Evolutionary conservation across 2,888 invertebrate genomes (phyloP).

Genomic region (Hyposoter didymator): DNA sequence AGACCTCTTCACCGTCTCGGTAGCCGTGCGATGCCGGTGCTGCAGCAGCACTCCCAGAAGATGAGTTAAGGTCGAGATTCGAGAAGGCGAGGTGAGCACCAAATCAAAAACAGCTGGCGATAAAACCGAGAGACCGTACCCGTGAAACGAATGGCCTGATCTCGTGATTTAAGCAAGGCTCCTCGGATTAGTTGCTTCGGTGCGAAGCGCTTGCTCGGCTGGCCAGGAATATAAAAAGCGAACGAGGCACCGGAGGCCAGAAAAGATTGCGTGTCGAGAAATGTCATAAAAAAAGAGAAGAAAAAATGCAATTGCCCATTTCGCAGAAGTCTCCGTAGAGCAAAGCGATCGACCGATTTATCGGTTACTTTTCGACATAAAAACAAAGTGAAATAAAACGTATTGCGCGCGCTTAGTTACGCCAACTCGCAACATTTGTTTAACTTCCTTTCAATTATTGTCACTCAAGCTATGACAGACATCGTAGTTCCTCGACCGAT

Average conservation of each 20-base stretch:
- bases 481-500: constrained; percentile 42
- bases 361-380: neutral
- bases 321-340: neutral
- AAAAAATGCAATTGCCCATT: neutral
- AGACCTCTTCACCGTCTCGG: constrained; percentile 30
- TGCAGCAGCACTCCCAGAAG: constrained; percentile 50
- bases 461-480: constrained; percentile 20
- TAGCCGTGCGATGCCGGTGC: constrained; percentile 2
- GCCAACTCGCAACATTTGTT: neutral
- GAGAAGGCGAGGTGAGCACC: constrained; percentile 47
- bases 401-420: neutral
- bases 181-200: constrained; percentile 52
- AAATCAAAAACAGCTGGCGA: constrained; percentile 69
- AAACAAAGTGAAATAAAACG: neutral
- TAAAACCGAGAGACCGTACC: constrained; percentile 60
- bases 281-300: neutral
- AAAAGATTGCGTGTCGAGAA: neutral
- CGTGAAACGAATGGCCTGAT: constrained; percentile 67
- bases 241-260: neutral
- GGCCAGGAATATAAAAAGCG: neutral
- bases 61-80: constrained; percentile 62
- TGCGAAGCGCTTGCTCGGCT: constrained; percentile 9
- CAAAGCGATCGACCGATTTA: neutral
- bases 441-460: constrained; percentile 32
- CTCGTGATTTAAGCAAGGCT: constrained; percentile 66